Conservation (phyloP, 2,113 vertebrate species). For the Brachionichthys hirsutus region DNA sequence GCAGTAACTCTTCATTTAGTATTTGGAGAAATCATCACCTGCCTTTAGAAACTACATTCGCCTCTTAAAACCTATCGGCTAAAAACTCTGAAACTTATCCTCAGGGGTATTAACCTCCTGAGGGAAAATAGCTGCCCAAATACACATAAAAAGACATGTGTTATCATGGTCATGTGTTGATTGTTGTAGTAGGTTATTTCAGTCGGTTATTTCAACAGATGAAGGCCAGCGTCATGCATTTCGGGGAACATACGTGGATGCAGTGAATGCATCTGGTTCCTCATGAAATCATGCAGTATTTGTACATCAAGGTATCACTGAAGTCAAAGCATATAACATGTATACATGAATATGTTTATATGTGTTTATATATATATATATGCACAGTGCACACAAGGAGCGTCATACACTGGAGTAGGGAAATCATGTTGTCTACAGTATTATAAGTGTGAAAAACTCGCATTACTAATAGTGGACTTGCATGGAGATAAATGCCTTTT, state of each 20-base stretch:
- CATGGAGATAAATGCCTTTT: neutral
- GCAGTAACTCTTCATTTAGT: no score
- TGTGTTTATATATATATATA: neutral
- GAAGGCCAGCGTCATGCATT: constrained; percentile 29
- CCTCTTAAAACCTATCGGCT: no score
- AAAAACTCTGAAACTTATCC: no score
- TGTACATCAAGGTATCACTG: constrained; percentile 14
- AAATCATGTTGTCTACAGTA: neutral
- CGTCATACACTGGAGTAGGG: neutral
- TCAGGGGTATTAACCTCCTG: no score
- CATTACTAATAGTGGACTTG: no score
- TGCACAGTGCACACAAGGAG: constrained; percentile 2
- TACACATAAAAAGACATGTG: constrained; percentile 19
- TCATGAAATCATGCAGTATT: constrained; percentile 1
- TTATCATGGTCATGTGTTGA: constrained; percentile 16
- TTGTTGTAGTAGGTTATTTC: constrained; percentile 26
- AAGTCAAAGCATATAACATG: neutral
- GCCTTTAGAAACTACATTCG: no score
- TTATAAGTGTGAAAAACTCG: neutral
- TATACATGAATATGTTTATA: neutral
- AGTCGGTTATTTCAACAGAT: constrained; percentile 16
- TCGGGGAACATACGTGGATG: constrained; percentile 24
- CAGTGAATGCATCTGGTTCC: constrained; percentile 30
- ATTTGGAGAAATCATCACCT: no score
- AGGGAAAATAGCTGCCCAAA: neutral